A percentile compares a stretch with the other conserved stretches of the same genome.
These are phyloP conservation scores for Loxodonta africana DNA, from an alignment of 2,113 vertebrate genomes.

Conservation along the genomic window DNA sequence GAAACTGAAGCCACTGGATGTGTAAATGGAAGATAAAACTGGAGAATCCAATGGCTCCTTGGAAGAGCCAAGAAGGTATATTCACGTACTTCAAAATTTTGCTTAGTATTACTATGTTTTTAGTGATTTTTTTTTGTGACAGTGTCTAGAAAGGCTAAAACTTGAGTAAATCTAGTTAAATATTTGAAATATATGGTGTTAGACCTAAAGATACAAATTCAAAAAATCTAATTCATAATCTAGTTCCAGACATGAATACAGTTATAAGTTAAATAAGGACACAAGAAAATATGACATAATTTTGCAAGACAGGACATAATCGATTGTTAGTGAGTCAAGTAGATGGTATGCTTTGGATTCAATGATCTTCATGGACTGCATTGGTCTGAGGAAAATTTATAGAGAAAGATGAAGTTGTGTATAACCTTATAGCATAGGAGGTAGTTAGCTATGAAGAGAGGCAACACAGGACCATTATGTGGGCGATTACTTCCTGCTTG, in stretches of 20 bases:
- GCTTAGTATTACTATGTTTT: not conserved
- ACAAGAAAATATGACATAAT: not conserved
- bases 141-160: constrained; percentile 1
- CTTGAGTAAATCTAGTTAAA: constrained; percentile 35
- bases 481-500: not conserved
- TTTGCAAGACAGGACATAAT: not conserved
- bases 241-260: not conserved
- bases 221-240: not conserved
- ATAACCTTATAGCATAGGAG: not conserved
- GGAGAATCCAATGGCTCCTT: not conserved
- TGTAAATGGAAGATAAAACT: not conserved
- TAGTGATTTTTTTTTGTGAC: not conserved
- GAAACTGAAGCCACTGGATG: not conserved
- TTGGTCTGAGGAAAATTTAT: not conserved
- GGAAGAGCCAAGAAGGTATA: not conserved
- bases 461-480: not conserved
- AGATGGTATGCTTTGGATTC: not conserved
- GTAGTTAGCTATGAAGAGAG: not conserved
- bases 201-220: not conserved
- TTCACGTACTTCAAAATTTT: not conserved
- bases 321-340: not conserved
- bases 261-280: not conserved
- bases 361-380: not conserved
- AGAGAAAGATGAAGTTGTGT: not conserved
- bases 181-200: not conserved